Base-by-base conservation (phyloP, 2,797 vertebrate genomes). In the Pantherophis alleghaniensis region DNA sequence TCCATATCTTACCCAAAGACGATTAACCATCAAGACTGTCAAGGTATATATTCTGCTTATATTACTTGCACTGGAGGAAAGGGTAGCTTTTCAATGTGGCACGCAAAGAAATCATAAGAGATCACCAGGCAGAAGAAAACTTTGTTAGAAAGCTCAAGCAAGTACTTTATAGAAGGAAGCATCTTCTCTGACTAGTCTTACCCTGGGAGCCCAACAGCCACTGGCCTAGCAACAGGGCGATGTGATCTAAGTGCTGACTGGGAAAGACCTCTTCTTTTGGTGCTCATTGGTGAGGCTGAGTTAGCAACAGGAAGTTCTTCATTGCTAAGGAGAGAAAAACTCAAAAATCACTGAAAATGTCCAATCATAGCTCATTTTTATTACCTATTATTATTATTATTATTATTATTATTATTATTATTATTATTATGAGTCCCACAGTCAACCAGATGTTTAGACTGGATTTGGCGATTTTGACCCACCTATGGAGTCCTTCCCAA, bases 161-260 rank as follows among this genome's bases (percentile, higher is more conserved):
- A n/a, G 10, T 22, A 74, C 13, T 88, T 66, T 28, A 89, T 22
- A 37, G 16, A 91, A 89, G 20, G 93, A 18, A 6, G 91, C 12
- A 59, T n/a, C 51, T n/a, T 59, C 18, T 1, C 88, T 88, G 57
- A 26, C 18, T 47, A 13, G 79, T 95, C 95, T 96, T 98, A 99
- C 99, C 99, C 98, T 95, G 98, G 98, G 79, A 99, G 96, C 88
- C 98, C 98, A 92, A 98, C 95, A 90, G 98, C 97, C 94, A 99
- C 69, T 0, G 99, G 99, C 96, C 99, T 98, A 91, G 99, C 99
- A 92, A 99, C 99, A 0, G 99, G 99, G 95, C 98, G 98, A 96
- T 99, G 99, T 57, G 99, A 99, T 37, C 98, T 98, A 95, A 99
- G 97, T 0, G 99, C 99, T 2, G 99, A 99, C 93, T 97, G 98